Conservation (phyloP, 2,797 vertebrate species). For the Eulemur albifrons region DNA sequence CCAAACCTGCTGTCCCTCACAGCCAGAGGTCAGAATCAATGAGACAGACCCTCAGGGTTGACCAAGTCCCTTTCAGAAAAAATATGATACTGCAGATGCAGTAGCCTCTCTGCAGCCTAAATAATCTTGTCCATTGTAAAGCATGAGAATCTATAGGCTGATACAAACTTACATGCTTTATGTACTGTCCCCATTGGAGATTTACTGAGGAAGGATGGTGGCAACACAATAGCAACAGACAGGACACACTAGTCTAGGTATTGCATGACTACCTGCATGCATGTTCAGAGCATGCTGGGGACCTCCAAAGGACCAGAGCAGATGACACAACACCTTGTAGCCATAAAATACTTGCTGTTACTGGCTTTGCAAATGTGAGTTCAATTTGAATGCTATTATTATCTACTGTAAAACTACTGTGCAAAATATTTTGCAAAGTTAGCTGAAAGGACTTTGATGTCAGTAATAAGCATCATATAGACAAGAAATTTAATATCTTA, state of each 20-base stretch:
- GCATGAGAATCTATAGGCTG: background rate
- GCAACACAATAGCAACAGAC: background rate
- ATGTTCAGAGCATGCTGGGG: background rate
- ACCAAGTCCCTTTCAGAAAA: background rate
- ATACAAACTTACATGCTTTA: background rate
- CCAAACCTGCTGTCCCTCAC: background rate
- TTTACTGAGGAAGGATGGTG: background rate
- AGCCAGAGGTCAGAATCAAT: background rate
- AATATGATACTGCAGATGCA: background rate
- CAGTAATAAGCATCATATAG: background rate
- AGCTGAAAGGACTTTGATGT: background rate
- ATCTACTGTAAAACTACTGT: background rate
- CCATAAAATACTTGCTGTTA: background rate
- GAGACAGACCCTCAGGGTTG: background rate
- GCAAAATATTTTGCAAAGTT: background rate
- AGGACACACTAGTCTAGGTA: background rate
- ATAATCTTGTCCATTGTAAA: background rate
- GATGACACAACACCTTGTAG: background rate
- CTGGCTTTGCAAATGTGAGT: background rate
- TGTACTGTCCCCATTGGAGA: background rate
- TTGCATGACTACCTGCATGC: no score
- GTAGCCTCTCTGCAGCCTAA: background rate
- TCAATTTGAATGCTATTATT: background rate
- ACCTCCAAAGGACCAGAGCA: background rate
- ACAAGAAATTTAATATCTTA: background rate